phyloP scores from a whole-genome alignment of 2,888 invertebrate genomes.

The Dynastes tityus region DNA sequence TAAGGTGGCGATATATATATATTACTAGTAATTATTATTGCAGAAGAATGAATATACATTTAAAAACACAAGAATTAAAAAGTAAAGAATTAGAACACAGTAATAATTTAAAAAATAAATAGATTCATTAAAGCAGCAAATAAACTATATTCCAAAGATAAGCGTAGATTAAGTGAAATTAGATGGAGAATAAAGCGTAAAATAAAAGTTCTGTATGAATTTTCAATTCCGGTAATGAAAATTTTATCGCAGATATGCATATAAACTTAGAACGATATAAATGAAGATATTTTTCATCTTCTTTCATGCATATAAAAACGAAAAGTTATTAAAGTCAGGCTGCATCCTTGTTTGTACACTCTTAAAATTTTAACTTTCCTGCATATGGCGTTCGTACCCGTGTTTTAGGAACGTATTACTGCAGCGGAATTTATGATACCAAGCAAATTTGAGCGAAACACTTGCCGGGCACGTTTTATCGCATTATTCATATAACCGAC shows the following conservation, averaged over 20 bases:
- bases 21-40: no score
- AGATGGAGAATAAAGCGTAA: no score
- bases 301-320: background rate
- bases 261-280: constrained; percentile 4
- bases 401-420: constrained; percentile 10
- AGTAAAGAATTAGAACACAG: no score
- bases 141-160: no score
- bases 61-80: no score
- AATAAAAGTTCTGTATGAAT: background rate
- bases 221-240: background rate
- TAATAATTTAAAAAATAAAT: no score
- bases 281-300: constrained; percentile 2
- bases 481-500: constrained; percentile 16
- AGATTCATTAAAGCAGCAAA: no score
- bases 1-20: no score
- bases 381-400: background rate
- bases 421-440: constrained; percentile 20
- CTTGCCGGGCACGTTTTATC: constrained; percentile 26
- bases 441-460: constrained; percentile 28
- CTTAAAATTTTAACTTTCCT: constrained; percentile 29
- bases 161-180: no score
- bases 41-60: no score
- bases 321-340: constrained; percentile 15
- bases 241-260: constrained; percentile 10
- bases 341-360: constrained; percentile 30